Evolutionary conservation across 92 coral and sea anemone genomes (phyloP).

Genomic region (Desmophyllum pertusum): DNA sequence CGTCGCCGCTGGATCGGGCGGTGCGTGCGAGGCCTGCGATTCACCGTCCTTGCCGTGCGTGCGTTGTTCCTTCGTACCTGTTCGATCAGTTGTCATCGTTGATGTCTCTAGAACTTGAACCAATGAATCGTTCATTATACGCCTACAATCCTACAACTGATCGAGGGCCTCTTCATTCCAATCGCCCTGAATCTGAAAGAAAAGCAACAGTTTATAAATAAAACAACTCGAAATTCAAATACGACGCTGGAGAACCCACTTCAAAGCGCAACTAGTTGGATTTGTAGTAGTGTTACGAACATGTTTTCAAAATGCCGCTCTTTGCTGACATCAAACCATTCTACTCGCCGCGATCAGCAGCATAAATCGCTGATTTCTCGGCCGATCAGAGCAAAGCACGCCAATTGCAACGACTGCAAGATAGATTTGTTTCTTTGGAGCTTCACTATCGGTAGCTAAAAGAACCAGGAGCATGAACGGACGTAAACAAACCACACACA

Average conservation of each 20-base stretch:
- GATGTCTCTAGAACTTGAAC: slow-evolving; percentile 74
- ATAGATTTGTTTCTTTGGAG: not conserved
- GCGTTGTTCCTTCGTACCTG: slow-evolving; percentile 46
- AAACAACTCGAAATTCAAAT: not conserved
- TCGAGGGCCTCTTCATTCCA: slow-evolving; percentile 70
- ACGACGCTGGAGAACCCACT: not conserved
- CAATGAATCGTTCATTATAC: slow-evolving; percentile 96
- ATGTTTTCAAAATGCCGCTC: slow-evolving; percentile 28
- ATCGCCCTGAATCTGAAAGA: slow-evolving; percentile 47
- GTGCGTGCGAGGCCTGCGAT: slow-evolving; percentile 50
- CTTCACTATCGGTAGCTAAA: not conserved
- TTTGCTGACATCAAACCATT: not conserved
- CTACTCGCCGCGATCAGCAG: not conserved
- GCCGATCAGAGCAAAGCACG: not conserved
- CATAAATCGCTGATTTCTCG: not conserved
- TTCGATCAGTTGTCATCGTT: slow-evolving; percentile 94
- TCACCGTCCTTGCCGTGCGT: slow-evolving; percentile 60
- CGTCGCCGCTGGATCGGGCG: slow-evolving; percentile 50
- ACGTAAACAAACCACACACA: slow-evolving; percentile 95
- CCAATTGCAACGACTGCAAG: not conserved
- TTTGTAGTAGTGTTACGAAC: not conserved
- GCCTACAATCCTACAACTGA: slow-evolving; percentile 53
- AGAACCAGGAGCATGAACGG: slow-evolving; percentile 40
- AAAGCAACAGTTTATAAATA: not conserved
- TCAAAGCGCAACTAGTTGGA: not conserved